Conservation (phyloP, 2,797 vertebrate genomes). For the Falco biarmicus region DNA sequence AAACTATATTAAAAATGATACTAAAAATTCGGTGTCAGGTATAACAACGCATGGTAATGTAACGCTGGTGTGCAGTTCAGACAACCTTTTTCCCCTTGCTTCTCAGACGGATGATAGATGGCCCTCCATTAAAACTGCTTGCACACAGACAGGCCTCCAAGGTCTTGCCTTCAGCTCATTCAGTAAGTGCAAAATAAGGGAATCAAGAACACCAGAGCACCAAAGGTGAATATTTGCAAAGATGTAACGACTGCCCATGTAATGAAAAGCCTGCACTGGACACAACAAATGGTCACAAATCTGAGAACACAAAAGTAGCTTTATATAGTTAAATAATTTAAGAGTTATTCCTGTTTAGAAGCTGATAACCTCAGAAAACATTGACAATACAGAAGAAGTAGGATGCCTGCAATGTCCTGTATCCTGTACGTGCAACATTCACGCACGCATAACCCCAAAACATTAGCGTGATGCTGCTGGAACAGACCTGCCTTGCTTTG, state of each 20-base stretch:
- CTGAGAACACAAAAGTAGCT: neutral
- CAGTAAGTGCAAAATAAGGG: neutral
- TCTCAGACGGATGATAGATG: neutral
- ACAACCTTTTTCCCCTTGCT: neutral
- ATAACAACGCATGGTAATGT: neutral
- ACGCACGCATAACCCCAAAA: neutral
- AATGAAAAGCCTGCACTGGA: neutral
- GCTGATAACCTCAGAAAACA: neutral
- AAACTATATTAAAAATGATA: neutral
- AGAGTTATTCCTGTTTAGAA: neutral
- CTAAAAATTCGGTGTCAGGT: neutral
- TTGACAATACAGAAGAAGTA: neutral
- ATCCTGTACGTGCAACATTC: neutral
- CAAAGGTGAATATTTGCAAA: neutral
- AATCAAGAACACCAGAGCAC: neutral
- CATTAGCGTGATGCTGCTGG: neutral
- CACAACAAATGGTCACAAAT: accelerated
- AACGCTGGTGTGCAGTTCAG: neutral
- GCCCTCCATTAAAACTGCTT: neutral
- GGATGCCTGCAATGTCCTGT: neutral
- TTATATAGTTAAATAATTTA: neutral
- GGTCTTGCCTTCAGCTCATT: neutral
- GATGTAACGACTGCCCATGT: neutral
- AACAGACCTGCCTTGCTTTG: neutral
- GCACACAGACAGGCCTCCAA: neutral